Percentiles rank a stretch among this genome's conserved stretches.
Evolutionary conservation across 2,797 vertebrate species (phyloP).

Genomic region (Rallus crepitans): DNA sequence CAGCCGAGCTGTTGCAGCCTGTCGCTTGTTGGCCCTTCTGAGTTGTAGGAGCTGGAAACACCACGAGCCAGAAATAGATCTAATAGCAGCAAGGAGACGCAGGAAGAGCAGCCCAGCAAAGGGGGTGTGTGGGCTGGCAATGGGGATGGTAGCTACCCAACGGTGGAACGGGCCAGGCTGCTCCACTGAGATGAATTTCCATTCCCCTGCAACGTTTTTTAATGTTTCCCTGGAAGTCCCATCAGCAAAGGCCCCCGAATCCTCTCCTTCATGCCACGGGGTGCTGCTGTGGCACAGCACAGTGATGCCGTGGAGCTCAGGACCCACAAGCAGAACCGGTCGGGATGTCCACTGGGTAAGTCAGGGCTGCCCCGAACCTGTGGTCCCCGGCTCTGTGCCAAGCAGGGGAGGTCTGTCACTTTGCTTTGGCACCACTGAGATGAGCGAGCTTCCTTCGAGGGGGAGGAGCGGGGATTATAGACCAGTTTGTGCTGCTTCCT

Average conservation of each 20-base stretch:
- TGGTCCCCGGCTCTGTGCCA: neutral
- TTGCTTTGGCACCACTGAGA: fast-evolving
- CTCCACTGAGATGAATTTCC: neutral
- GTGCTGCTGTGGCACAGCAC: neutral
- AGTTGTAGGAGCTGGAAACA: neutral
- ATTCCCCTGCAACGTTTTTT: fast-evolving
- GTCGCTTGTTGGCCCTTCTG: neutral
- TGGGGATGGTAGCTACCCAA: fast-evolving
- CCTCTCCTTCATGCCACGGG: neutral
- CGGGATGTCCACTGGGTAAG: fast-evolving
- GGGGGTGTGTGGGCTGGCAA: neutral
- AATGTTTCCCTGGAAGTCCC: neutral
- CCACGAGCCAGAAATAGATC: fast-evolving
- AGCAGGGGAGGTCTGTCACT: fast-evolving
- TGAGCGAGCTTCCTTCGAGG: neutral
- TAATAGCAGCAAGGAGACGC: neutral
- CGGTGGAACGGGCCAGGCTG: neutral
- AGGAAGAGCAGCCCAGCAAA: neutral
- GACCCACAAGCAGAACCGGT: neutral
- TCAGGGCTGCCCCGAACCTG: neutral
- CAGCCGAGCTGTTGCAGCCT: fast-evolving
- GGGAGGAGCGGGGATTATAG: neutral
- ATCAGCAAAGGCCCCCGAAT: neutral
- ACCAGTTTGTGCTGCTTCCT: neutral
- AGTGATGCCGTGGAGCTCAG: neutral